A percentile compares a stretch with the other conserved stretches of the same genome.
Evolutionary conservation across 2,797 vertebrate genomes (phyloP).

Genomic region (Bryconaethiops microstoma): DNA sequence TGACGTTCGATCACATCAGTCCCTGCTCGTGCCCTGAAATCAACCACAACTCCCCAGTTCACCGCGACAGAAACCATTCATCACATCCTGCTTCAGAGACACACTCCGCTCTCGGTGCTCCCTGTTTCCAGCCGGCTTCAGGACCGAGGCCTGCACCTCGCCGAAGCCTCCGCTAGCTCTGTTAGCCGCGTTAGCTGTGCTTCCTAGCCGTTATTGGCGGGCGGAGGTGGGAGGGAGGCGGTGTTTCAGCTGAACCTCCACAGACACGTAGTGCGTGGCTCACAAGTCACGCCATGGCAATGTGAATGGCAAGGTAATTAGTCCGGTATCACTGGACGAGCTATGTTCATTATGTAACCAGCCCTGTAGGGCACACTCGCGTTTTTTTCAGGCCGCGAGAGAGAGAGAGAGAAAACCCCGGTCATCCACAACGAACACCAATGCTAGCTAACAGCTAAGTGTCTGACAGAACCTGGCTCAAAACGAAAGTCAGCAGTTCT

Average conservation of each 20-base stretch:
- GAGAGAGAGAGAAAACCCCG: not conserved
- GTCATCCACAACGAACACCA: not conserved
- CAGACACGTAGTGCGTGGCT: not conserved
- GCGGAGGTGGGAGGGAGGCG: slow-evolving; percentile 67
- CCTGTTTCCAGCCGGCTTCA: slow-evolving; percentile 52
- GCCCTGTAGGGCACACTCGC: not conserved
- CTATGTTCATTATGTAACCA: not conserved
- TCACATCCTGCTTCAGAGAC: not conserved
- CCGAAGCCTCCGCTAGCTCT: slow-evolving; percentile 53
- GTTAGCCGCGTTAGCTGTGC: slow-evolving; percentile 48
- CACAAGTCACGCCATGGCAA: not conserved
- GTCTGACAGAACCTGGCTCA: not conserved
- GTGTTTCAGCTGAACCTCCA: not conserved
- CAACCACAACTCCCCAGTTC: not conserved
- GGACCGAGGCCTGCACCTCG: slow-evolving; percentile 70
- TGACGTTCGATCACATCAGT: slow-evolving; percentile 57
- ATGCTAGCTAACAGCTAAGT: slow-evolving; percentile 5
- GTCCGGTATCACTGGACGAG: not conserved
- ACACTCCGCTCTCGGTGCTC: not conserved
- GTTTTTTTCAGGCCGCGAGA: not conserved
- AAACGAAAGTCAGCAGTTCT: not conserved
- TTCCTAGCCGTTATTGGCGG: slow-evolving; percentile 49
- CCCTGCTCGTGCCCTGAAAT: slow-evolving; percentile 6
- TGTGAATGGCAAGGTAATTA: not conserved
- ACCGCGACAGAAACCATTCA: too few species aligned